Base-by-base conservation (phyloP, 2,888 invertebrate genomes). In the Exephanes ischioxanthus region DNA sequence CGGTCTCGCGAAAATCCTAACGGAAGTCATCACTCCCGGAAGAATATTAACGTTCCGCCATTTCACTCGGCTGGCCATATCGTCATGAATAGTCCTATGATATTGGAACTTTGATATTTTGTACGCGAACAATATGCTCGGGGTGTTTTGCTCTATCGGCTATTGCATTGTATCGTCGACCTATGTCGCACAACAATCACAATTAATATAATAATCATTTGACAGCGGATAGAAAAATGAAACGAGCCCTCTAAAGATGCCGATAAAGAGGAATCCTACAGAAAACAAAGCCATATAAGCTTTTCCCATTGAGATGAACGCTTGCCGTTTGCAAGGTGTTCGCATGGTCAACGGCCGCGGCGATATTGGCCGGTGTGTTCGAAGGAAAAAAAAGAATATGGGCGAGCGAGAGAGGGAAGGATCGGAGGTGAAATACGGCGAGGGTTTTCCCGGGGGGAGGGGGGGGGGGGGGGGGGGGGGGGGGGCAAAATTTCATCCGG, bases 351-450 rank as follows among this genome's bases (percentile, higher is more conserved):
- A 26, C 51, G 30, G 7, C 26, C 22, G 37, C 14, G 63, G 30
- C 19, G 33, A 68, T 72, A 48, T 61, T 48, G 68, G 53, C 68
- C 51, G 26, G 2, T 55, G 16, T 63, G 68, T 3, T 26, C 22
- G 22, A 22, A 9, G 55, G 70, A 11, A 45, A 48, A 63, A 70
- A 68, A 73, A 26, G 73, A 72, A 33, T 14, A 37, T 26, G 2
- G 2, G 2, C 26, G 30, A 30, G 30, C 19, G 3, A 79, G n/a
- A 61, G 79, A 22, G 63, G 5, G 0, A 30, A 30, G 0, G 58
- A 19, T 45, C 22, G 26, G n/a, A 30, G 63, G 37, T 80, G 72
- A 80, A 80, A 72, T 66, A 80, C 72, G 71, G 80, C 26, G n/a
- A 80, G 37, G 63, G 33, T 33, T 33, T 51, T 66, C 1, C 26